Percentiles rank a stretch among this genome's conserved stretches.
These are phyloP conservation scores for Pteronura brasiliensis DNA, from an alignment of 2,113 vertebrate genomes.

Conservation along the genomic window DNA sequence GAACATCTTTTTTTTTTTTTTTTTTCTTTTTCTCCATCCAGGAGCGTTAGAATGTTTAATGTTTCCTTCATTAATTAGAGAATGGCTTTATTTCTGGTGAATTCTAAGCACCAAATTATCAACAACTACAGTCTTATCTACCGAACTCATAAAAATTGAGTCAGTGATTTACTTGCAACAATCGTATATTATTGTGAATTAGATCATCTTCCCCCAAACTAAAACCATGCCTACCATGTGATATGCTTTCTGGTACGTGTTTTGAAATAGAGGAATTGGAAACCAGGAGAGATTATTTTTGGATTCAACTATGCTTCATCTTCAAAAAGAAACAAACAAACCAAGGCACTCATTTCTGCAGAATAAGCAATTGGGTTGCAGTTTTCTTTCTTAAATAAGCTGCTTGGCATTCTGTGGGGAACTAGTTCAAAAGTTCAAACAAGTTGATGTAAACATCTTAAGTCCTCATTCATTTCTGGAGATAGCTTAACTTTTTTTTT, in stretches of 20 bases:
- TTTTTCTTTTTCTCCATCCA: background rate
- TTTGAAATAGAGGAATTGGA: background rate
- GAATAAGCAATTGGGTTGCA: background rate
- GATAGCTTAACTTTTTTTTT: background rate
- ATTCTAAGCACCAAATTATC: background rate
- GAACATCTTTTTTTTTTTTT: background rate
- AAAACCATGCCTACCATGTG: background rate
- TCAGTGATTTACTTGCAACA: background rate
- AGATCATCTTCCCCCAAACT: background rate
- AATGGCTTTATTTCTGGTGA: background rate
- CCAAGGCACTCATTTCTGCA: constrained; percentile 18
- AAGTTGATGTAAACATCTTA: background rate
- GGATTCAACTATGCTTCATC: constrained; percentile 49
- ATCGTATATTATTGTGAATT: background rate
- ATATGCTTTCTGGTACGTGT: background rate
- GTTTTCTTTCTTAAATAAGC: constrained; percentile 9
- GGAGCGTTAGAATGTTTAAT: background rate
- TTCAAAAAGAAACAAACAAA: constrained; percentile 44
- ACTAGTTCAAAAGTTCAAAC: constrained; percentile 29
- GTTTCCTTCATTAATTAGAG: background rate
- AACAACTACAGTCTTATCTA: background rate
- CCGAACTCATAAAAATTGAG: background rate
- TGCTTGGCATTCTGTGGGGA: background rate
- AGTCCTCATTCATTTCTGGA: background rate
- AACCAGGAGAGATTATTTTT: constrained; percentile 33